phyloP scores from a whole-genome alignment of 2,113 vertebrate genomes.

The Xerus inauris region DNA sequence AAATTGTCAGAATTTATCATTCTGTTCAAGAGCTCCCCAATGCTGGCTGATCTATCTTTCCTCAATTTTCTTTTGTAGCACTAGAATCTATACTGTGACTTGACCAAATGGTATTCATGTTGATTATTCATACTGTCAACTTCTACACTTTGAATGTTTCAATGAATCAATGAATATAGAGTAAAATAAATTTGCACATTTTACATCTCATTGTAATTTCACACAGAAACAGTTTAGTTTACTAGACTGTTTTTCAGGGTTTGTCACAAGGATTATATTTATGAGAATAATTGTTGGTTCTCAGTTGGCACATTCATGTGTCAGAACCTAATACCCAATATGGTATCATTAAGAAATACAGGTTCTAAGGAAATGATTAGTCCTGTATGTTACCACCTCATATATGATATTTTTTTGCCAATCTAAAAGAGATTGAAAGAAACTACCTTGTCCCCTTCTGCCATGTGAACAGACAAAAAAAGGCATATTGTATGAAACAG shows the following conservation, averaged over 20 bases:
- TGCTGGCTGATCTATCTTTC: background rate
- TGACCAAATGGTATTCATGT: background rate
- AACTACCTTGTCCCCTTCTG: too few relatives aligned
- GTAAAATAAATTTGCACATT: background rate
- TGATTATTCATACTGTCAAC: background rate
- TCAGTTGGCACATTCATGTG: background rate
- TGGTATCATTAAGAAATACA: background rate
- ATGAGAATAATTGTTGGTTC: background rate
- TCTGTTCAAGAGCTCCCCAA: background rate
- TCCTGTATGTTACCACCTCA: background rate
- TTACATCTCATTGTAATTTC: background rate
- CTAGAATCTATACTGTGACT: background rate
- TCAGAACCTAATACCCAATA: background rate
- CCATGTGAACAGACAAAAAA: background rate
- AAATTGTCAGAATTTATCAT: conserved; percentile 60
- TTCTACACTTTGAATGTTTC: background rate
- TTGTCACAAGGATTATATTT: background rate
- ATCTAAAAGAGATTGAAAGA: background rate
- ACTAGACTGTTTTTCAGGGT: background rate
- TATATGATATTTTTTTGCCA: background rate
- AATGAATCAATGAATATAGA: background rate
- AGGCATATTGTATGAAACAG: background rate
- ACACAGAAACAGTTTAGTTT: background rate
- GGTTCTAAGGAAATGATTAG: background rate
- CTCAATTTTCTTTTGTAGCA: background rate